Evolutionary conservation across 2,888 invertebrate species (phyloP), one percentile per base, ranked within the genome.

Genomic region (Cryptus armator): DNA sequence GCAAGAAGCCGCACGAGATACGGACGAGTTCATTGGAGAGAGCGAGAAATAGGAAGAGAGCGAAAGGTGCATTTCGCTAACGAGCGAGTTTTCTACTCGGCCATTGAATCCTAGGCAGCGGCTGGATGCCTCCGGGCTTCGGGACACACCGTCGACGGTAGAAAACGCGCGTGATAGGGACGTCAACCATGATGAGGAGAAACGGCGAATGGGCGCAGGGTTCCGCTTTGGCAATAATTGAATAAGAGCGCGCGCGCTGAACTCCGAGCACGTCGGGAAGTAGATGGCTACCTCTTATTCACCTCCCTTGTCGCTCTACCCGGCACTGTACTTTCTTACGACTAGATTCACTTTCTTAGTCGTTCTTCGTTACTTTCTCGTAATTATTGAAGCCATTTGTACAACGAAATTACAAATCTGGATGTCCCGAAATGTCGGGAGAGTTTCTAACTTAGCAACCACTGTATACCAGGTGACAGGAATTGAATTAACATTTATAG

Each of bases 51-150:
- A 10, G 46, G 19, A 66, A 44, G 16, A 67, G 66, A 75, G 32
- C 51, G 53, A 51, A 51, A 76, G 68, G 71, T 80, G 83, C 81
- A 86, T 87, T 87, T 86, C 83, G 84, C 86, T 87, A 87, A 87
- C 84, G 84, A 87, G 86, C 82, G 75, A 84, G 84, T 83, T 83
- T 37, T 9, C 83, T 83, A 56, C 82, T 78, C 79, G 70, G 62
- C 76, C 83, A 87, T 86, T 87, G 83, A 86, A 87, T 86, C 85
- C 84, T 78, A 62, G 72, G 29, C 29, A 72, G 77, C 44, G 48
- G 62, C 48, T 51, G 71, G 62, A 68, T 67, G 77, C 80, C 74
- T 81, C 70, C 70, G 72, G 83, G 68, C 72, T 83, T 4, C 59
- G 29, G 62, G 56, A 59, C 68, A 81, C 78, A 51, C 80, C 72